phyloP scores from a whole-genome alignment of 2,113 vertebrate species.

The Vombatus ursinus region DNA sequence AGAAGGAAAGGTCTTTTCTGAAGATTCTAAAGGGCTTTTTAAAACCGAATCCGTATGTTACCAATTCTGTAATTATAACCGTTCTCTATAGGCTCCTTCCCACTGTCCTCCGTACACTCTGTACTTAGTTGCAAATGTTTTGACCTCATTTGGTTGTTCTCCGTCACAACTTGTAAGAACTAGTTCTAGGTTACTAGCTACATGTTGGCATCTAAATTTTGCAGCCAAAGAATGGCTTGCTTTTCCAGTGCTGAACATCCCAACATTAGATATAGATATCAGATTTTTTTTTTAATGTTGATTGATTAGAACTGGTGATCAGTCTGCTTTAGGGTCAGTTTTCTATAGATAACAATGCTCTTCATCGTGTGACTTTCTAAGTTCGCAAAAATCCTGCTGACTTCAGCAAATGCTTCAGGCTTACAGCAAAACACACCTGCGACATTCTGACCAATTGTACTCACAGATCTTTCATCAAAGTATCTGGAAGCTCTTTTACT shows the following conservation, averaged over 20 bases:
- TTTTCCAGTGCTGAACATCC: neutral
- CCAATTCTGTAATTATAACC: too few species aligned
- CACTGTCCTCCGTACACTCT: neutral
- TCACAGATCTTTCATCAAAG: neutral
- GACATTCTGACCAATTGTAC: neutral
- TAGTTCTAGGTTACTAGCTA: neutral
- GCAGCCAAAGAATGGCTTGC: fast-evolving
- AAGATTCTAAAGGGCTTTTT: neutral
- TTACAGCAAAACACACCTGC: too few species aligned
- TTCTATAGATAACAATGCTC: neutral
- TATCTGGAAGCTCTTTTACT: neutral
- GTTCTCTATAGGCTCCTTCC: neutral
- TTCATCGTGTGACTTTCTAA: fast-evolving
- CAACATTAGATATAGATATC: fast-evolving
- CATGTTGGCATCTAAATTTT: neutral
- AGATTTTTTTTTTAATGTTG: neutral
- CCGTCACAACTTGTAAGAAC: neutral
- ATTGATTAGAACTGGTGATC: neutral
- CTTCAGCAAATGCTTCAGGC: neutral
- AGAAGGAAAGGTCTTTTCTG: neutral
- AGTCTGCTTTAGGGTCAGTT: neutral
- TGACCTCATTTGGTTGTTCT: neutral
- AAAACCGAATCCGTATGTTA: neutral
- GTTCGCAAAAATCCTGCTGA: fast-evolving
- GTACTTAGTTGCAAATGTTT: neutral